Evolutionary conservation across 2,888 invertebrate species (phyloP).

Genomic region (Drosophila bunnanda): DNA sequence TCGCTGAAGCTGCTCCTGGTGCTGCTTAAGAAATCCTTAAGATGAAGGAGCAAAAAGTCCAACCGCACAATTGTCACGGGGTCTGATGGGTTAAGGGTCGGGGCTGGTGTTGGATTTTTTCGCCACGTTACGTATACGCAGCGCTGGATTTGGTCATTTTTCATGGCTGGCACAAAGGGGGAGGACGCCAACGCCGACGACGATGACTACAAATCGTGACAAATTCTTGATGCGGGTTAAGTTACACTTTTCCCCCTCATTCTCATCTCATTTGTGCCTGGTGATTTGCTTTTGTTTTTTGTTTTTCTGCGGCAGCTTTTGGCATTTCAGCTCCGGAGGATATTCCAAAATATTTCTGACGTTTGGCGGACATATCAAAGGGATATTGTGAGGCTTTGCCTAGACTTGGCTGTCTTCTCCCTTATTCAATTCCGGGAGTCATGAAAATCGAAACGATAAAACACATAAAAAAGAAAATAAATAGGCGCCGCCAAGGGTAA

Average conservation of each 20-base stretch:
- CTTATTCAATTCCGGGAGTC: constrained; percentile 59
- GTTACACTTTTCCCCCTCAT: constrained; percentile 61
- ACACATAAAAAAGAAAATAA: constrained; percentile 39
- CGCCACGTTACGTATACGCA: constrained; percentile 70
- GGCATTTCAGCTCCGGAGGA: constrained; percentile 48
- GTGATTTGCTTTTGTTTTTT: constrained; percentile 2
- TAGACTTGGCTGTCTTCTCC: constrained; percentile 26
- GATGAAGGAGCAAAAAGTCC: constrained; percentile 47
- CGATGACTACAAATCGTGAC: constrained; percentile 79
- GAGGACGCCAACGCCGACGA: constrained; percentile 21
- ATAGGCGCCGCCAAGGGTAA: constrained; percentile 25
- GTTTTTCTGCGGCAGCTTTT: constrained; percentile 56
- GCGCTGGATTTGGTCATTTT: constrained; percentile 70
- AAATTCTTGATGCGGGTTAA: constrained; percentile 78
- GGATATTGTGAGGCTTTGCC: constrained; percentile 43
- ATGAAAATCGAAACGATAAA: constrained; percentile 51
- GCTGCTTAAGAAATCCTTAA: constrained; percentile 48
- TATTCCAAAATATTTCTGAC: constrained; percentile 58
- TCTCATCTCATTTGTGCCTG: constrained; percentile 23
- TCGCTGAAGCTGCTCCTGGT: constrained; percentile 49
- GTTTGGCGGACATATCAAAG: constrained; percentile 35
- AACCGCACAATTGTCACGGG: constrained; percentile 70
- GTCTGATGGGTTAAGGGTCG: constrained; percentile 10
- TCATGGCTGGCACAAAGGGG: constrained; percentile 58
- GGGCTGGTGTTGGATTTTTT: constrained; percentile 13